A percentile compares a stretch with the other conserved stretches of the same genome.
Conservation (phyloP, 2,797 vertebrate genomes). For the Ctenopoma multispine region DNA sequence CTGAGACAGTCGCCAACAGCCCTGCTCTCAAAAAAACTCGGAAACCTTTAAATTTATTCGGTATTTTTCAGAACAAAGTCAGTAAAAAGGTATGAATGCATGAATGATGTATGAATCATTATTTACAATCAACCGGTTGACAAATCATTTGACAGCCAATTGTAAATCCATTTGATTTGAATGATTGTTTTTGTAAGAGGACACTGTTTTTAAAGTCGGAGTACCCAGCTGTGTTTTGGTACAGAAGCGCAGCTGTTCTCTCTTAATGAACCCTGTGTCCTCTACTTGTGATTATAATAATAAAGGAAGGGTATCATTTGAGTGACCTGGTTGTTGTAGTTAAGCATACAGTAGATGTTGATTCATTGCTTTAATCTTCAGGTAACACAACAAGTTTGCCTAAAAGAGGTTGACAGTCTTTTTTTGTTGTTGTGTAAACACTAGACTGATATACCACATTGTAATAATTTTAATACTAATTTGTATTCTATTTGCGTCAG, state of each 20-base stretch:
- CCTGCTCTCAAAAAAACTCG: not conserved
- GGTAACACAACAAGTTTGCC: not conserved
- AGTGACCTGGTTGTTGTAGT: not conserved
- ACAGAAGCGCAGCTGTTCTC: not conserved
- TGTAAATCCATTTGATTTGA: not conserved
- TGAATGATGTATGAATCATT: no score
- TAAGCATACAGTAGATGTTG: not conserved
- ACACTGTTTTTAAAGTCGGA: not conserved
- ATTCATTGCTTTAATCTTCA: not conserved
- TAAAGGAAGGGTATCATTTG: not conserved
- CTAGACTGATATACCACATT: not conserved
- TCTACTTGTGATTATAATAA: conserved; percentile 5
- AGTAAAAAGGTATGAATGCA: not conserved
- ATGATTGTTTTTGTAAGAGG: not conserved
- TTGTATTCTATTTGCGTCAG: not conserved
- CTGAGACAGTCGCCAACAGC: not conserved
- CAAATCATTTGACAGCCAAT: not conserved
- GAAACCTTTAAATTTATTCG: not conserved
- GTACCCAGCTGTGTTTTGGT: not conserved
- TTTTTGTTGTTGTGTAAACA: not conserved
- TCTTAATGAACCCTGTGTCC: not conserved
- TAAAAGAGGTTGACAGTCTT: not conserved
- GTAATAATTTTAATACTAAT: no score
- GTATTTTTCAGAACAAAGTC: not conserved
- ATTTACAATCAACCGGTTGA: no score